Conservation (phyloP, 2,797 vertebrate species). For the Hafferia zeledoni region DNA sequence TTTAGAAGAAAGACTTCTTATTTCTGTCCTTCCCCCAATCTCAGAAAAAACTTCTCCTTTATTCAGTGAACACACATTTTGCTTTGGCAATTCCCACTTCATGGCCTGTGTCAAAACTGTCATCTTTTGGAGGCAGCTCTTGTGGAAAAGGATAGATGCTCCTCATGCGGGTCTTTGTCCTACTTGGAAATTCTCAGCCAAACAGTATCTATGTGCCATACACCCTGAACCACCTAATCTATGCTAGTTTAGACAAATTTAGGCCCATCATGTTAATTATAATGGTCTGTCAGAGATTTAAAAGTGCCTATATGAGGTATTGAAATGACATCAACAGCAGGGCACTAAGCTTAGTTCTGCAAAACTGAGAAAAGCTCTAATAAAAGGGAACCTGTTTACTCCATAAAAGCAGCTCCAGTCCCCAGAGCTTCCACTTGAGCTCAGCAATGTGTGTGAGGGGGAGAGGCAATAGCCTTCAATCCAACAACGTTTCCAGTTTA, state of each 20-base stretch:
- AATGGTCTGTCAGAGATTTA: background rate
- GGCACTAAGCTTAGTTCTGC: background rate
- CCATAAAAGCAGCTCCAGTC: background rate
- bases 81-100: background rate
- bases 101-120: background rate
- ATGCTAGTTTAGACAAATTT: background rate
- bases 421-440: background rate
- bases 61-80: background rate
- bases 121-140: background rate
- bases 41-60: background rate
- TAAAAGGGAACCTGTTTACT: background rate
- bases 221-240: background rate
- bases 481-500: background rate
- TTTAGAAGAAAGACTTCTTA: background rate
- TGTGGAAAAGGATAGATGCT: background rate
- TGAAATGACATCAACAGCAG: background rate
- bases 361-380: background rate
- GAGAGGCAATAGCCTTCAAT: background rate
- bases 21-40: background rate
- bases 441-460: background rate
- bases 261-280: background rate
- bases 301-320: background rate
- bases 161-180: background rate
- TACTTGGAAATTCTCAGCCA: background rate
- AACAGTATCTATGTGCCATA: rapidly evolving